A percentile compares a stretch with the other conserved stretches of the same genome.
These are phyloP conservation scores for Seira musarum DNA, from an alignment of 2,888 invertebrate species.

Conservation along the genomic window DNA sequence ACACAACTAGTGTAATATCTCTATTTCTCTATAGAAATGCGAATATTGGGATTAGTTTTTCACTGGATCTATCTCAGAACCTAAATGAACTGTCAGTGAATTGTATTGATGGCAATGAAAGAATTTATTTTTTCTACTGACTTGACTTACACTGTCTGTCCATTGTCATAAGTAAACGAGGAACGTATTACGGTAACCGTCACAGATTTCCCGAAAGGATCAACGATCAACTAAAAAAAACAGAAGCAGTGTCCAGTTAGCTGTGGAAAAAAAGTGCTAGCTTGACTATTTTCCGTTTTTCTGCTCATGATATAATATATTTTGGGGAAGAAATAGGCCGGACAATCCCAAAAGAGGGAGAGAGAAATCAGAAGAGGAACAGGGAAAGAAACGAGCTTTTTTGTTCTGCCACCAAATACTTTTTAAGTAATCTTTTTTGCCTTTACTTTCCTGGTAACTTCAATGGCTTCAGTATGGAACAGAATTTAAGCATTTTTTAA, in stretches of 20 bases:
- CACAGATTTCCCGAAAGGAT: slow-evolving; percentile 58
- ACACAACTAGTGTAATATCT: too few species aligned
- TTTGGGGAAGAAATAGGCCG: slow-evolving; percentile 58
- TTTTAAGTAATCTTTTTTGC: slow-evolving; percentile 35
- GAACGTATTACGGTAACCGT: slow-evolving; percentile 29
- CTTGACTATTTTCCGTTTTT: slow-evolving; percentile 56
- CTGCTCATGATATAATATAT: slow-evolving; percentile 54
- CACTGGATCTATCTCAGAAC: slow-evolving; percentile 44
- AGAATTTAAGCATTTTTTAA: background rate
- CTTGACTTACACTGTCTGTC: slow-evolving; percentile 53
- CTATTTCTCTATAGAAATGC: slow-evolving; percentile 36
- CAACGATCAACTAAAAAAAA: too few species aligned
- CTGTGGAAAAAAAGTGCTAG: slow-evolving; percentile 51
- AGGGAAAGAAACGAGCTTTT: slow-evolving; percentile 23
- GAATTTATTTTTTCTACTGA: slow-evolving; percentile 46
- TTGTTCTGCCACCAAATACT: too few species aligned
- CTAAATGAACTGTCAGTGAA: slow-evolving; percentile 61
- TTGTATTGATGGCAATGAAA: slow-evolving; percentile 54
- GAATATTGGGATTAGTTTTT: slow-evolving; percentile 52
- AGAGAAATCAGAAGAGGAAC: background rate
- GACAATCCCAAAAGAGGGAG: slow-evolving; percentile 58
- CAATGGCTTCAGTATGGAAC: slow-evolving; percentile 37
- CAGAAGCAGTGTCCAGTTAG: slow-evolving; percentile 43
- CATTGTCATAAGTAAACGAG: slow-evolving; percentile 49
- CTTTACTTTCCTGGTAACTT: slow-evolving; percentile 31